Evolutionary conservation across 2,113 vertebrate genomes (phyloP).

Genomic region (Ctenodactylus gundi): DNA sequence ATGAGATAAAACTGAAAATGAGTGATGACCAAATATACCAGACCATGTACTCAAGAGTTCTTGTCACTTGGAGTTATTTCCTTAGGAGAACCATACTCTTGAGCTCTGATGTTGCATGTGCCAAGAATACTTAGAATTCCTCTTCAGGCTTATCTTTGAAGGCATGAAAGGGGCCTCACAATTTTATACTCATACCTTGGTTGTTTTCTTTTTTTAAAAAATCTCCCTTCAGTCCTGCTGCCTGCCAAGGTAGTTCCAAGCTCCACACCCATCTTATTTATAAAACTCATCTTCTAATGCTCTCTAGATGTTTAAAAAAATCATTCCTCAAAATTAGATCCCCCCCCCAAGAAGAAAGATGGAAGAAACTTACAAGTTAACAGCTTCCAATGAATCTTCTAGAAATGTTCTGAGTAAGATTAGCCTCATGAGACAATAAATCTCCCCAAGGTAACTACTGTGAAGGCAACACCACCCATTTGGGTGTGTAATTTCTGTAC

Average conservation of each 20-base stretch:
- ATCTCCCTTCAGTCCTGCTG: neutral
- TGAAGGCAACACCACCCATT: constrained; percentile 4
- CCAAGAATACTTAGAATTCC: constrained; percentile 17
- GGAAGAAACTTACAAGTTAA: constrained; percentile 1
- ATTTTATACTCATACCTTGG: neutral
- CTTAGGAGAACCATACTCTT: neutral
- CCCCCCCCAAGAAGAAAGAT: constrained; percentile 33
- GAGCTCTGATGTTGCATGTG: constrained; percentile 12
- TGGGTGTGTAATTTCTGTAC: neutral
- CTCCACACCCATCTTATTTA: neutral
- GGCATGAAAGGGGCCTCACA: constrained; percentile 31
- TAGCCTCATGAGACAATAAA: neutral
- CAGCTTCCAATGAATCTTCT: constrained; percentile 33
- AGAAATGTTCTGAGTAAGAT: constrained; percentile 25
- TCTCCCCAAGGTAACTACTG: constrained; percentile 32
- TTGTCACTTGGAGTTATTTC: neutral
- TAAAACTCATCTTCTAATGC: neutral
- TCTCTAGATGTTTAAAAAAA: constrained; percentile 41
- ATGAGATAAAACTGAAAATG: neutral
- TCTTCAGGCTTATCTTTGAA: constrained; percentile 44
- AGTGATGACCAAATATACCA: constrained; percentile 42
- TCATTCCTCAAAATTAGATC: neutral
- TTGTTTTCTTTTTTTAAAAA: neutral
- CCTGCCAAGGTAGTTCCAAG: neutral
- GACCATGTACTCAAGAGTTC: constrained; percentile 4